phyloP scores from a whole-genome alignment of 2,797 vertebrate genomes.

The Onychomys leucogaster region DNA sequence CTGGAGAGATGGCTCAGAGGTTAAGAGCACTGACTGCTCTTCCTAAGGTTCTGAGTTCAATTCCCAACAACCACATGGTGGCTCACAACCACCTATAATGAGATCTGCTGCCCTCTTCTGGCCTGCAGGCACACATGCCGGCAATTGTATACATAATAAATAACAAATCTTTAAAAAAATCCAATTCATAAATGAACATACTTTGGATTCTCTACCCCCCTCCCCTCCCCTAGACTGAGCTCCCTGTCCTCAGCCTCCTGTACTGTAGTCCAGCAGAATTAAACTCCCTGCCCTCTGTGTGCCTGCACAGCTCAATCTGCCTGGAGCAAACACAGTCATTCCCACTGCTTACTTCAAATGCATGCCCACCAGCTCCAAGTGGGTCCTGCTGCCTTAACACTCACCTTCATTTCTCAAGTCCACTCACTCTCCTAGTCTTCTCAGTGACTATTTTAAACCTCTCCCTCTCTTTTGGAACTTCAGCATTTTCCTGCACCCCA shows the following conservation, averaged over 20 bases:
- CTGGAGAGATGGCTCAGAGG: no score
- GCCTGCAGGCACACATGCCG: no score
- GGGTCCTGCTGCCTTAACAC: background rate
- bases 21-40: no score
- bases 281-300: background rate
- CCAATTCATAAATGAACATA: background rate
- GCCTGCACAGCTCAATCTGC: background rate
- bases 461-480: constrained; percentile 4
- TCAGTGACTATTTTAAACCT: background rate
- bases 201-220: background rate
- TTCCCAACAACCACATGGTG: no score
- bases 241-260: background rate
- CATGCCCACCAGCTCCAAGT: background rate
- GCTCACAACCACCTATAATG: no score
- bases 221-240: background rate
- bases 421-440: background rate
- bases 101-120: no score
- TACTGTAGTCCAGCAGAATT: background rate
- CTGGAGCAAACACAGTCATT: background rate
- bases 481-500: background rate
- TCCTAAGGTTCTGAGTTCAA: no score
- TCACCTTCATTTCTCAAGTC: constrained; percentile 9
- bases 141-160: no score
- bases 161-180: no score
- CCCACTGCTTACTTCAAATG: background rate